Evolutionary conservation across 2,888 invertebrate species (phyloP).

Genomic region (Lasioglossum calceatum): DNA sequence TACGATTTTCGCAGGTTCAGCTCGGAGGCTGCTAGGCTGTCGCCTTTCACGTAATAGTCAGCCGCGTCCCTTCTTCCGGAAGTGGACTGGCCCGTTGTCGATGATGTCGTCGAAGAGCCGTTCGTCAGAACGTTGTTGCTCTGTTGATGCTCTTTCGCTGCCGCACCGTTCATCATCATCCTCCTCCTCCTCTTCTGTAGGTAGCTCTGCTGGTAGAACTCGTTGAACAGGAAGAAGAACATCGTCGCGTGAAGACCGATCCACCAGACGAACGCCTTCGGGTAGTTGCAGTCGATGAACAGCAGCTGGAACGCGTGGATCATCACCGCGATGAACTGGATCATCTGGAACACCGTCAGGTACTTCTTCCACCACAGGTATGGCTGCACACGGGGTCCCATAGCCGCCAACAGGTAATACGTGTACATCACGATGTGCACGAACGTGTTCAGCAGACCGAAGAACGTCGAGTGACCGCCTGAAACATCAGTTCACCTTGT

Average conservation of each 20-base stretch:
- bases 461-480: slow-evolving; percentile 98
- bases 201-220: slow-evolving; percentile 96
- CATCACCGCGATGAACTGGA: slow-evolving; percentile 96
- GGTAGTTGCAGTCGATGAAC: slow-evolving; percentile 96
- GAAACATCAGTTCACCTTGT: neutral
- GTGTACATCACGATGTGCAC: slow-evolving; percentile 99
- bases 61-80: slow-evolving; percentile 82
- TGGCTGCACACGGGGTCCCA: slow-evolving; percentile 94
- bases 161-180: slow-evolving; percentile 77
- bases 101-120: slow-evolving; percentile 54
- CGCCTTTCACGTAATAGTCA: slow-evolving; percentile 86
- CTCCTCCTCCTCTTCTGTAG: slow-evolving; percentile 70
- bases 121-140: slow-evolving; percentile 66
- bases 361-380: slow-evolving; percentile 99
- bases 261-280: slow-evolving; percentile 97
- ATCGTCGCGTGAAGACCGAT: slow-evolving; percentile 98
- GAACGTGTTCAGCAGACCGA: slow-evolving; percentile 96
- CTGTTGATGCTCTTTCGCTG: slow-evolving; percentile 49
- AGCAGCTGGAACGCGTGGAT: slow-evolving; percentile 96
- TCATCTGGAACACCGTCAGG: slow-evolving; percentile 96
- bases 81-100: slow-evolving; percentile 1
- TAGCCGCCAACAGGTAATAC: slow-evolving; percentile 96
- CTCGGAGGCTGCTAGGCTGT: slow-evolving; percentile 81
- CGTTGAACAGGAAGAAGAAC: slow-evolving; percentile 97
- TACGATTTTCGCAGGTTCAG: slow-evolving; percentile 81